Evolutionary conservation across 2,113 vertebrate species (phyloP), one percentile per base, ranked within the genome.

Genomic region (Saguinus imperator): DNA sequence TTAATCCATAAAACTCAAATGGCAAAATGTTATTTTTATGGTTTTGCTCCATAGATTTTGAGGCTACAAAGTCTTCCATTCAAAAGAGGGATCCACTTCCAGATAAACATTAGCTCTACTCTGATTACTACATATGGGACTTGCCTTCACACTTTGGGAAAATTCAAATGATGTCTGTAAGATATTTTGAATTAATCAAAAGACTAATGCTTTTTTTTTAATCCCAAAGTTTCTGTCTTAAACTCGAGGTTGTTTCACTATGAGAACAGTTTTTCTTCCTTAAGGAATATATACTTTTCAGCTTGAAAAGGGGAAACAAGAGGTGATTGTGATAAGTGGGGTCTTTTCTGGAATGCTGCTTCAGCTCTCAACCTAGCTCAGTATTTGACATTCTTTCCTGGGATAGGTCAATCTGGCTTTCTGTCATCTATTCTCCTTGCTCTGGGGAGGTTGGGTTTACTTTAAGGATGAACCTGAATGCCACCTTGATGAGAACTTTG

Each of bases 401-500:
- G 32, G 66, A n/a, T 45, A 57, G 14, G 48, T 81, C 16, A 79
- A 5, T 7, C n/a, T 68, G 52, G 37, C 57, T 87, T 95, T 61
- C 75, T 55, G 14, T 73, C 25, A 27, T 48, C 14, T 48, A 37
- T 73, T 86, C 52, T 91, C 77, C 40, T 91, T 79, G 29, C 18
- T 27, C 10, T 13, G 8, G 21, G 11, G 25, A 89, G 32, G 14
- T 8, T 81, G 72, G 25, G 66, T 72, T 91, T 72, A 50, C 91
- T 64, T 87, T 85, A 86, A 95, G 87, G 83, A 64, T 84, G 37
- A 84, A 40, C 52, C 37, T 95, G 68, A 94, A 64, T 66, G n/a
- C 68, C 43, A 43, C 32, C 25, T 86, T 72, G 43, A 86, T 23
- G 77, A 23, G n/a, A 5, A 79, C 0, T 2, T 68, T 68, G 48